Conservation (phyloP, 2,797 vertebrate genomes). For the Psittacula derbiana region DNA sequence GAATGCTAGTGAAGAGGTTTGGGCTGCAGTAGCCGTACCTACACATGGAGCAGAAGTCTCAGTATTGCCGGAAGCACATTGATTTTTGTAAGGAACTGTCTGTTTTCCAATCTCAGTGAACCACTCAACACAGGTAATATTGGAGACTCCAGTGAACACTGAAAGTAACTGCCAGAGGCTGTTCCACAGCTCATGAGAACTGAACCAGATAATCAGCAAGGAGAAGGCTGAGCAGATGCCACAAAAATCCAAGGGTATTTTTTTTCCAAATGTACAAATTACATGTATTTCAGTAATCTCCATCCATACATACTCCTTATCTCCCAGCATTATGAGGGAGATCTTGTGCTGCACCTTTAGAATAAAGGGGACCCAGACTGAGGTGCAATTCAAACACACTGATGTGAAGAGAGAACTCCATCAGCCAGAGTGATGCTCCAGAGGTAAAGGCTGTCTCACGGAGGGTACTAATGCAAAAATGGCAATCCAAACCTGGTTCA, state of each 20-base stretch:
- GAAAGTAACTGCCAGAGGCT: slow-evolving; percentile 22
- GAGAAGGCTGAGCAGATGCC: neutral
- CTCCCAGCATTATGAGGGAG: neutral
- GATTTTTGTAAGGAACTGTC: neutral
- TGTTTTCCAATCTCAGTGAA: neutral
- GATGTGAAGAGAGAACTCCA: neutral
- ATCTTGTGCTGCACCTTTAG: neutral
- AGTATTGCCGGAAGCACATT: neutral
- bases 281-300: neutral
- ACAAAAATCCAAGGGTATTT: neutral
- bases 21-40: slow-evolving; percentile 28
- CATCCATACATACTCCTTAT: neutral
- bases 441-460: neutral
- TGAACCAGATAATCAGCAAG: neutral
- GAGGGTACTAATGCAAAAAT: neutral
- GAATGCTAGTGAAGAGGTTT: slow-evolving; percentile 15
- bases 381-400: neutral
- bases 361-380: neutral
- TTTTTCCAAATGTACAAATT: neutral
- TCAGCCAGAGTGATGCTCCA: neutral
- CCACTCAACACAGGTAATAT: neutral
- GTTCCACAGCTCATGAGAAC: neutral
- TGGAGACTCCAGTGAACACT: neutral
- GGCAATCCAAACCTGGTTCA: neutral
- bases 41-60: neutral